phyloP scores from a whole-genome alignment of 2,113 vertebrate genomes.

The Corydoras maculifer region DNA sequence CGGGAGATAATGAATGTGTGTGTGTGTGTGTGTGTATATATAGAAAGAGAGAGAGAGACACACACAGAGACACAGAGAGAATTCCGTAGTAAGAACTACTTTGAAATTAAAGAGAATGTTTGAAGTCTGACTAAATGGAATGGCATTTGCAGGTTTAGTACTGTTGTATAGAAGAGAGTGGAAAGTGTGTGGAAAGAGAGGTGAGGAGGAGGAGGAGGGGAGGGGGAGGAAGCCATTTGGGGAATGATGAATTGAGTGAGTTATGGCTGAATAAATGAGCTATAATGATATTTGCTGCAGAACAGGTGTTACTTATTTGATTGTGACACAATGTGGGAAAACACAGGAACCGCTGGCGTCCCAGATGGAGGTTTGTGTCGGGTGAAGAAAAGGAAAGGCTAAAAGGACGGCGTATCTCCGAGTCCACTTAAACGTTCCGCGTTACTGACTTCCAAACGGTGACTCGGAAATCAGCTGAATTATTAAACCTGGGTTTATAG shows the following conservation, averaged over 20 bases:
- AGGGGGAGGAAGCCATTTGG: conserved; percentile 42
- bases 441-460: background rate
- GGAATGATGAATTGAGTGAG: conserved; percentile 58
- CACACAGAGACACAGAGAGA: no score
- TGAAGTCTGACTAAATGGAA: conserved; percentile 5
- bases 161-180: background rate
- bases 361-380: conserved; percentile 38
- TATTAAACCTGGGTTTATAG: no score
- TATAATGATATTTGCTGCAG: conserved; percentile 62
- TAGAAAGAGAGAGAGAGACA: no score
- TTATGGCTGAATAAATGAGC: conserved; percentile 61
- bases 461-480: background rate
- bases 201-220: background rate
- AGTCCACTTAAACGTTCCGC: no score
- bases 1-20: no score
- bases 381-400: conserved; percentile 36
- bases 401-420: no score
- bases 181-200: background rate
- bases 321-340: conserved; percentile 59
- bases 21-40: no score
- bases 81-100: no score
- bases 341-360: conserved; percentile 33
- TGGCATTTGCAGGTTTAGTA: conserved; percentile 3
- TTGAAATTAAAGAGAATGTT: no score
- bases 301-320: conserved; percentile 61